phyloP scores from a whole-genome alignment of 2,797 vertebrate genomes.

The Neopelma chrysocephalum region DNA sequence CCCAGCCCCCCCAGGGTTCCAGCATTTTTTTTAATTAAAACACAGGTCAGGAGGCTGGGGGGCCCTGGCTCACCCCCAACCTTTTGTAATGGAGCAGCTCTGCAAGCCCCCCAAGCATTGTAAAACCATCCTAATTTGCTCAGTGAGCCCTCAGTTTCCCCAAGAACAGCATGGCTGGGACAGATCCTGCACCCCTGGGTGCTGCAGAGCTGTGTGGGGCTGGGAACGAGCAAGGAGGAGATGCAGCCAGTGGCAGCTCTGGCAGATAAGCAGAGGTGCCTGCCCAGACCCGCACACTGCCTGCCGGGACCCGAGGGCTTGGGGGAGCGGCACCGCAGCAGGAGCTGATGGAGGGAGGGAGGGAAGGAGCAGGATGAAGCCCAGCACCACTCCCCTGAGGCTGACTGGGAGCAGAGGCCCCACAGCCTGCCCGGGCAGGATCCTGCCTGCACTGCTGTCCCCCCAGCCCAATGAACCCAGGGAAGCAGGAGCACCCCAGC shows the following conservation, averaged over 20 bases:
- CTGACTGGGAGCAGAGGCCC: not conserved
- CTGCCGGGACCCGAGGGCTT: not conserved
- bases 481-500: not conserved
- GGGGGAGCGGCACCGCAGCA: rapidly evolving
- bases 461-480: not conserved
- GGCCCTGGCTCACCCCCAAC: not conserved
- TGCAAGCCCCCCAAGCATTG: rapidly evolving
- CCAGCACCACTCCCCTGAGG: rapidly evolving
- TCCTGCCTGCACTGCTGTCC: not conserved
- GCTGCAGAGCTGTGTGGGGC: not conserved
- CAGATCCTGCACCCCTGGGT: not conserved
- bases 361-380: not conserved
- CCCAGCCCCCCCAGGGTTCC: rapidly evolving
- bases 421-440: not conserved
- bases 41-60: not conserved
- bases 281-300: not conserved
- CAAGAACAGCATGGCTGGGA: not conserved
- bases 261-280: not conserved
- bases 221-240: not conserved
- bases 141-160: not conserved
- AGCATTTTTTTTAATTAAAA: not conserved
- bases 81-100: not conserved
- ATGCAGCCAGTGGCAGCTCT: not conserved
- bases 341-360: not conserved
- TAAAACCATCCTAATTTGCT: rapidly evolving